Evolutionary conservation across 2,113 vertebrate genomes (phyloP), one percentile per base, ranked within the genome.

Genomic region (Amia ocellicauda): DNA sequence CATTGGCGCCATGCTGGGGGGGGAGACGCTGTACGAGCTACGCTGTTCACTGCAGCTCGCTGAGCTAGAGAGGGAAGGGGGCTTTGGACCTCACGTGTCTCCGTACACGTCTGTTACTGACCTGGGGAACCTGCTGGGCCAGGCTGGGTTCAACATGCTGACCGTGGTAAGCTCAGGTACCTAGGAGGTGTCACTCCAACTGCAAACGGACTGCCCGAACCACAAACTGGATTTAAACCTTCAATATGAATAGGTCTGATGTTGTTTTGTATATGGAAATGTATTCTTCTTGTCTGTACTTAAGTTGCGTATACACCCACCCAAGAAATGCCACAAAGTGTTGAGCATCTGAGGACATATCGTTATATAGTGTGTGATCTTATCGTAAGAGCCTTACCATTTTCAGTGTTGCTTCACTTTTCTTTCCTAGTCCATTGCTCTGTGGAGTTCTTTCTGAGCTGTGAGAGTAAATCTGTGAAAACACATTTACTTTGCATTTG

Each of bases 21-120:
- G 95, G 0, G 95, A 98, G 60, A 93, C 94, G 0, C 89, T 98
- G 2, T 98, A 88, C 31, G 94, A 98, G 78, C 90, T 99, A 66
- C 91, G 95, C n/a, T 98, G 97, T 70, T 94, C 95, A 0, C 83
- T 99, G 62, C 95, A 98, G 78, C 85, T 98, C 29, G 94, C 95
- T 0, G 94, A 98, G 80, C 78, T 85, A 0, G 95, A 98, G 84
- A 80, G 96, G 42, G 95, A 98, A 83, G 95, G 95, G 0, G 97
- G 97, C 0, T 96, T 98, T 83, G 86, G 93, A 2, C 92, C 95
- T 7, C 95, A 93, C 0, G 56, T 98, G 3, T 98, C 95, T 0
- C 95, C 95, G 0, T 96, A 92, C 85, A 96, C 93, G 0, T 91
- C 93, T 0, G 86, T 95, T 56, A 91, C 70, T 1, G 96, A 98